Evolutionary conservation across 37 sponge, comb jelly and placozoan species (phyloP), one percentile per base, ranked within the genome.

Genomic region (Diacarnus erythraeanus): DNA sequence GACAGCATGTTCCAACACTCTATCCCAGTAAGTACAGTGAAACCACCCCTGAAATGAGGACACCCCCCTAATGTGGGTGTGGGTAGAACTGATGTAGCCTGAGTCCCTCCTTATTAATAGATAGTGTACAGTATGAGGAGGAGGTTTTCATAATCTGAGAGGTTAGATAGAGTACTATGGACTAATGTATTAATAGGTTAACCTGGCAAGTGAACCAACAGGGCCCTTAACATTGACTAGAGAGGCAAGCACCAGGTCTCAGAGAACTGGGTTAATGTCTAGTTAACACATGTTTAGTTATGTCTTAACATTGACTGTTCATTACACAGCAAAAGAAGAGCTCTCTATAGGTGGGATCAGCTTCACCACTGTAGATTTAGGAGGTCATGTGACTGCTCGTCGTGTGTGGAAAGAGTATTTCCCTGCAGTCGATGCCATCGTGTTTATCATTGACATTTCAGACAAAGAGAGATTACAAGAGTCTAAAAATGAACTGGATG

Each of bases 401-500:
- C 42, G 92, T 36, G 96, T 98, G 44, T 98, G 96, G 99, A 98
- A 95, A 69, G 94, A 98, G 43, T 98, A 95, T 69, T 98, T 98
- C 63, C 94, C 96, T 66, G 96, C 94, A 60, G 96, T 98, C 5
- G 96, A 98, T 79, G 96, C 96, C 25, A 93, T 98, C 78, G 99
- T 98, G 26, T 98, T 95, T 79, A 84, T 98, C 35, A 80, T 98
- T 44, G 99, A 98, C 43, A 85, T 86, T 1, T 74, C 71, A 38
- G 99, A 98, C 60, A 70, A 83, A 37, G 78, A 84, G 5, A 73
- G 99, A 79, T 89, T 95, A 70, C 68, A 81, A 63, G 99, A 96
- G 65, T 72, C 96, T n/a, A 93, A 88, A 31, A 71, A 60, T 18
- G 99, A 98, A 37, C 73, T 98, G 34, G 94, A 91, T 40, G 99